Conservation (phyloP, 92 coral and sea anemone genomes). For the Parazoanthus darwini region DNA sequence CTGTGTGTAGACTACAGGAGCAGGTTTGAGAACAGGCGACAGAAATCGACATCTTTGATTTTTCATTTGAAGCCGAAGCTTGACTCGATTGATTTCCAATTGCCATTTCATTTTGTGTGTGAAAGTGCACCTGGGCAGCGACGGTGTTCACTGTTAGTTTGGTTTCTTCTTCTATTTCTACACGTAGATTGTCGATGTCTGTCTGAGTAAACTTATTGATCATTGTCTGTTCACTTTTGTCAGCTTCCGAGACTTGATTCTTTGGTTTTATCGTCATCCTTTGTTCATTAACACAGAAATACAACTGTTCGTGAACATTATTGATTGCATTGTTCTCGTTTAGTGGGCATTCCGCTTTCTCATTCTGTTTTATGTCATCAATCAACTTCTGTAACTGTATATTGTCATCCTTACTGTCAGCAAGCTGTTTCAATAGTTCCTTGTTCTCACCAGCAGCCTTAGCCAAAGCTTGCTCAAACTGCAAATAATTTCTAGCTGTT, state of each 20-base stretch:
- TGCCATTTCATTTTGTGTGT: background rate
- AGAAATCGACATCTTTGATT: background rate
- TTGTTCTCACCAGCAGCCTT: conserved; percentile 60
- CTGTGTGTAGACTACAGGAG: background rate
- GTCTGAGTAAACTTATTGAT: background rate
- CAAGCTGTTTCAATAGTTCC: conserved; percentile 49
- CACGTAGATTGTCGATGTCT: background rate
- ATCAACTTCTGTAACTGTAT: conserved; percentile 47
- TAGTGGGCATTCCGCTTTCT: background rate
- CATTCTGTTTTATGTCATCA: conserved; percentile 53
- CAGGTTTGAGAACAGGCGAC: background rate
- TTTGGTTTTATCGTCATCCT: background rate
- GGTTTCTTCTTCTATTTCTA: background rate
- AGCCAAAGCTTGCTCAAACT: conserved; percentile 59
- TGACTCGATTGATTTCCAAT: background rate
- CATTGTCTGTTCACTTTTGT: background rate
- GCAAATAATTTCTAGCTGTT: conserved; percentile 68
- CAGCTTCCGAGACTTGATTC: background rate
- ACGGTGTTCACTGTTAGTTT: background rate
- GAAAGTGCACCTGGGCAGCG: background rate
- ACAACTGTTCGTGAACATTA: background rate
- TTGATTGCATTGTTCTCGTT: background rate
- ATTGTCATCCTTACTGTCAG: conserved; percentile 58
- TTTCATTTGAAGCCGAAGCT: background rate
- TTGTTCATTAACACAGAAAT: background rate